These are phyloP conservation scores for Agrilus planipennis DNA, from an alignment of 1,140 invertebrate species.

Conservation along the genomic window DNA sequence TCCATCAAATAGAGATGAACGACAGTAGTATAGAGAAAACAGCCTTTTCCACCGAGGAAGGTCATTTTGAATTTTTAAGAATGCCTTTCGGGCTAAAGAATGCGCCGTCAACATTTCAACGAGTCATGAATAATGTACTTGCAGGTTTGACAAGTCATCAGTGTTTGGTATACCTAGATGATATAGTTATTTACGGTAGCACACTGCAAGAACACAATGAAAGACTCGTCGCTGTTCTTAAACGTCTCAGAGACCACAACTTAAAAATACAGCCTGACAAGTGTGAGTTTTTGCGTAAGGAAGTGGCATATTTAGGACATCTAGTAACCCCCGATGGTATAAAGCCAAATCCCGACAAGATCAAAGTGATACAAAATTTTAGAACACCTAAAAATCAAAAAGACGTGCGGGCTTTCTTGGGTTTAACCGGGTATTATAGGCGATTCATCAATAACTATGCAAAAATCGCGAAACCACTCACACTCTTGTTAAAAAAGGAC, in stretches of 20 bases:
- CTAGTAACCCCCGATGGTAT: no score
- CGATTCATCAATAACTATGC: no score
- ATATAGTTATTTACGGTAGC: constrained; percentile 8
- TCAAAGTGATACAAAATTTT: no score
- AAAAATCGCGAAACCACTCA: no score
- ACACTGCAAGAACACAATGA: background rate
- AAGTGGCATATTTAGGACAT: constrained; percentile 11
- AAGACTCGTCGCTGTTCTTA: background rate
- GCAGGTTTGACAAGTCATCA: constrained; percentile 4
- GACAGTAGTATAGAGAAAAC: no score
- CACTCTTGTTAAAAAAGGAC: no score
- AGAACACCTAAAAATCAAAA: no score
- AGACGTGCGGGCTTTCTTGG: no score
- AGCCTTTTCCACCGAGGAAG: no score
- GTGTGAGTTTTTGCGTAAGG: constrained; percentile 8
- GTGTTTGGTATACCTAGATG: constrained; percentile 10
- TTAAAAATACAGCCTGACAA: background rate
- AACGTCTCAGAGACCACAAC: background rate
- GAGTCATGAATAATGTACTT: constrained; percentile 1
- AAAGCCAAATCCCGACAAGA: no score
- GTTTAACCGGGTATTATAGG: no score
- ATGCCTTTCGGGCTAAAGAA: constrained; percentile 6
- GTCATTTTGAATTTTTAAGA: constrained; percentile 2
- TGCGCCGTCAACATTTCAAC: constrained; percentile 5
- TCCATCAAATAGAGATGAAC: no score